Conservation (phyloP, 1,140 invertebrate genomes). For the Aphelenchoides fujianensis region DNA sequence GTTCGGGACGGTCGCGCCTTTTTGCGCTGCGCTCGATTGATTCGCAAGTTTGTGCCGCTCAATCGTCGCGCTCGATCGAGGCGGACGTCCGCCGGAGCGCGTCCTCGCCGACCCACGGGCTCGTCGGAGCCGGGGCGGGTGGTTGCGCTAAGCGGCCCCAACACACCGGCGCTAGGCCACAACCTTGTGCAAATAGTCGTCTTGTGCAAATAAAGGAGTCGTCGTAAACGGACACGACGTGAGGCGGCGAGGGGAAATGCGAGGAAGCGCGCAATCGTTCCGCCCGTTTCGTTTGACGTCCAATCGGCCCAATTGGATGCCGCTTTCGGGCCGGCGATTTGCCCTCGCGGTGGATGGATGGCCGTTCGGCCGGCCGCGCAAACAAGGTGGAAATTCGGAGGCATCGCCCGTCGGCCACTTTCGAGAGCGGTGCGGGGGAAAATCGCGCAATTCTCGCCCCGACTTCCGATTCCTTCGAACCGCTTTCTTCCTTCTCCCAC, state of each 20-base stretch:
- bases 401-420: too few relatives aligned
- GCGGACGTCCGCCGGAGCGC: not conserved
- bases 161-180: constrained; percentile 1
- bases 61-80: constrained; percentile 1
- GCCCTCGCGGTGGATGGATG: too few relatives aligned
- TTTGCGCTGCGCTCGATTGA: not conserved
- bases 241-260: constrained; percentile 1
- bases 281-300: not conserved
- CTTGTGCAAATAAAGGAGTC: not conserved
- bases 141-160: not conserved
- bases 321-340: too few relatives aligned
- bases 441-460: not conserved
- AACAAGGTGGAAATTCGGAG: not conserved
- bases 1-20: not conserved
- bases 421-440: too few relatives aligned
- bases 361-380: not conserved
- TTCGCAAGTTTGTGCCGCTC: not conserved
- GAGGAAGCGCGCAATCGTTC: not conserved
- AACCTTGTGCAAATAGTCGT: not conserved
- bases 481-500: too few relatives aligned
- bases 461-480: not conserved
- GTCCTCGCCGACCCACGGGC: not conserved
- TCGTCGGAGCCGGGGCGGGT: not conserved
- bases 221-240: not conserved
- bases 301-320: not conserved